Evolutionary conservation across 2,797 vertebrate genomes (phyloP).

Genomic region (Spea hammondii): DNA sequence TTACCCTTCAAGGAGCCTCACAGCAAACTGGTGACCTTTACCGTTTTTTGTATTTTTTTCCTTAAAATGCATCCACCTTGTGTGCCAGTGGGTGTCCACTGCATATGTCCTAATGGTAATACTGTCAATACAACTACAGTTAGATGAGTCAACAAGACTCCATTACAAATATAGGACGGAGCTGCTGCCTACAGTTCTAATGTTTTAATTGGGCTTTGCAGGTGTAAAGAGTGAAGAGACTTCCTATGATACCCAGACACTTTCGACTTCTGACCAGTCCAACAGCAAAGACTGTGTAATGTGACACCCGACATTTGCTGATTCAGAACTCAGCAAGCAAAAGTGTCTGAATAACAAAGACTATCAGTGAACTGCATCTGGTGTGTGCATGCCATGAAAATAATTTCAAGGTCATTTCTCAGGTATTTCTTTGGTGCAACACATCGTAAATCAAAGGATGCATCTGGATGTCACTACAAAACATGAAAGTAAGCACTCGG

Average conservation of each 20-base stretch:
- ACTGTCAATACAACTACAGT: too few species aligned
- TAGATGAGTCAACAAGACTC: too few species aligned
- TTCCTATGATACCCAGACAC: neutral
- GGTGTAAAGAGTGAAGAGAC: conserved; percentile 23
- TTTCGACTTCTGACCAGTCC: conserved; percentile 38
- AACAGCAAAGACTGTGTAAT: conserved; percentile 52
- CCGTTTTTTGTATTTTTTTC: too few species aligned
- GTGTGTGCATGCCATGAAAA: conserved; percentile 54
- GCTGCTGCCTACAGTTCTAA: neutral
- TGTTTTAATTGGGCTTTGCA: conserved; percentile 16
- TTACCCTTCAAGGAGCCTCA: too few species aligned
- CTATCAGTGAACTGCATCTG: conserved; percentile 55
- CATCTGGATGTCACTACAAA: conserved; percentile 45
- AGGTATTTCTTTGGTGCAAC: conserved; percentile 45
- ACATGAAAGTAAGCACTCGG: conserved; percentile 17
- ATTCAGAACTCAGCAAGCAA: conserved; percentile 47
- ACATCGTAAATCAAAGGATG: conserved; percentile 55
- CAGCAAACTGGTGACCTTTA: too few species aligned
- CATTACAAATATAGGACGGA: too few species aligned
- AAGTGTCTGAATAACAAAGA: conserved; percentile 53
- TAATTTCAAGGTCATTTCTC: conserved; percentile 60
- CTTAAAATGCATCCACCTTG: too few species aligned
- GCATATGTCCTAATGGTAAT: too few species aligned
- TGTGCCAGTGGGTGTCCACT: too few species aligned
- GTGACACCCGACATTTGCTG: conserved; percentile 52